These are phyloP conservation scores for Clarias magur DNA, from an alignment of 2,113 vertebrate species.

Conservation along the genomic window DNA sequence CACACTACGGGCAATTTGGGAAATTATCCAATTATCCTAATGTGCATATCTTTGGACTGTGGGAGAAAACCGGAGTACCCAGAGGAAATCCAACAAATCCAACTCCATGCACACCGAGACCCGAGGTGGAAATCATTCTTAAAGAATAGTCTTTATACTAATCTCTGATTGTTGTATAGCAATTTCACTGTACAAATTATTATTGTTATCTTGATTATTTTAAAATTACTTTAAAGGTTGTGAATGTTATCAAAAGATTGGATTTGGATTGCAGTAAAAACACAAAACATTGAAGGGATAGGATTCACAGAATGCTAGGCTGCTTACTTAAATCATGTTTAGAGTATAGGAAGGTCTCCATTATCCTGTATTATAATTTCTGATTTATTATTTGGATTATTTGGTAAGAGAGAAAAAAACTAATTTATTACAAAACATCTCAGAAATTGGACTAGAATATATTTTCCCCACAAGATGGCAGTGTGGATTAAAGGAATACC, in stretches of 20 bases:
- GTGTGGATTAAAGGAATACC: background rate
- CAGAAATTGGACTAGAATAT: background rate
- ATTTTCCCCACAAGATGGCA: constrained; percentile 25
- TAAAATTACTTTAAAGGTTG: too few species aligned
- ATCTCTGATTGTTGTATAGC: background rate
- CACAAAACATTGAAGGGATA: background rate
- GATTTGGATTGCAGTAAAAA: background rate
- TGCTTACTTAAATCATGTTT: background rate
- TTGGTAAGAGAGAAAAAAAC: background rate
- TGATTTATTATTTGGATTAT: background rate
- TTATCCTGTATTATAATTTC: background rate
- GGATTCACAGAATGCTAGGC: background rate
- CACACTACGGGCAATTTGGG: too few species aligned
- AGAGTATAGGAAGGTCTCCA: background rate
- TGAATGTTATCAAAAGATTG: too few species aligned
- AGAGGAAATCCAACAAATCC: too few species aligned
- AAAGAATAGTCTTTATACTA: background rate
- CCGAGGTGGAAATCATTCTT: too few species aligned
- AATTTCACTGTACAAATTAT: too few species aligned
- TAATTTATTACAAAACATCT: background rate
- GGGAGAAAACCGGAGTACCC: too few species aligned
- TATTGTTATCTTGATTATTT: too few species aligned
- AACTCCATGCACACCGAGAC: too few species aligned
- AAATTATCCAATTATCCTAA: too few species aligned
- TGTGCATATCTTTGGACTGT: too few species aligned